A percentile compares a stretch with the other conserved stretches of the same genome.
Evolutionary conservation across 2,888 invertebrate species (phyloP).

Genomic region (Lasioglossum calceatum): DNA sequence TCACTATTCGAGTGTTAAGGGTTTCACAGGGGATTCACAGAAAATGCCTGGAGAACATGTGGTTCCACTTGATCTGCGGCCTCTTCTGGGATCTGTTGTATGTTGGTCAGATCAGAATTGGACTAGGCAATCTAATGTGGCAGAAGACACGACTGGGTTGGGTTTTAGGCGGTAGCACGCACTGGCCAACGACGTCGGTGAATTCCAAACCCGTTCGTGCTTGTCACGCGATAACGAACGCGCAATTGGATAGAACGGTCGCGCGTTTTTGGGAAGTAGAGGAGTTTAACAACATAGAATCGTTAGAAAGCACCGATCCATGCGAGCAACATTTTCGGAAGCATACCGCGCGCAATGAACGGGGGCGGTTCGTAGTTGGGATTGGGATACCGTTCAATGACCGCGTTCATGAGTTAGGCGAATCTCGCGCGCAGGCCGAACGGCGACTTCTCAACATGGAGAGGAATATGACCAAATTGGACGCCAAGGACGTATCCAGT

Average conservation of each 20-base stretch:
- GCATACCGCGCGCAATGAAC: not conserved
- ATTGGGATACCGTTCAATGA: slow-evolving; percentile 25
- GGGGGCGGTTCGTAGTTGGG: slow-evolving; percentile 3
- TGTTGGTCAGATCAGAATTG: slow-evolving; percentile 17
- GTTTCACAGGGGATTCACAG: too few relatives aligned
- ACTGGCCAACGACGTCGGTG: not conserved
- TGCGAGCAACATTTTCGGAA: slow-evolving; percentile 4
- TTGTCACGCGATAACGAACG: slow-evolving; percentile 17
- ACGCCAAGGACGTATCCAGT: too few relatives aligned
- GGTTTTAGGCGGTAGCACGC: slow-evolving; percentile 9
- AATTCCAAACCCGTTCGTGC: not conserved
- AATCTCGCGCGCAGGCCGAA: too few relatives aligned
- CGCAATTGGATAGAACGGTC: not conserved
- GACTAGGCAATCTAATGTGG: not conserved
- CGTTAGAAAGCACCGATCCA: not conserved
- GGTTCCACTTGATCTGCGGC: too few relatives aligned
- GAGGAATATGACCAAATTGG: too few relatives aligned
- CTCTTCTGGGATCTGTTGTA: slow-evolving; percentile 37
- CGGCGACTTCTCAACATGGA: too few relatives aligned
- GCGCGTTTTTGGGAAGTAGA: slow-evolving; percentile 31
- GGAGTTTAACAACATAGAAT: not conserved
- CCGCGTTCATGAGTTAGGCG: not conserved
- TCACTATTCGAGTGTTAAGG: too few relatives aligned
- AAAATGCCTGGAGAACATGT: too few relatives aligned
- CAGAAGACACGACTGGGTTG: slow-evolving; percentile 38